Evolutionary conservation across 2,888 invertebrate species (phyloP).

Genomic region (Pandemis heparana): DNA sequence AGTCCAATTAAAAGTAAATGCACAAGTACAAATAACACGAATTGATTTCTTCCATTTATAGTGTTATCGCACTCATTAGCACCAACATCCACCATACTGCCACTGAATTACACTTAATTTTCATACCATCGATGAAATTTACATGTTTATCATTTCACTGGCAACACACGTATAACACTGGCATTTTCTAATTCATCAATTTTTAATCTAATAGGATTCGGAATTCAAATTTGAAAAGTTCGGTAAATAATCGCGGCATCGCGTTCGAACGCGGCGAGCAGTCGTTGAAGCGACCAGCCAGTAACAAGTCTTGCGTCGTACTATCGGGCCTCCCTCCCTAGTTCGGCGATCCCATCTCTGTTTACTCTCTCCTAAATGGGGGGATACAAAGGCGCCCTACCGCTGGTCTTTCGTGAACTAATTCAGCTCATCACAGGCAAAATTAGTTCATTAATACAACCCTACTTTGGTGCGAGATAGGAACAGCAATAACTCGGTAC

Average conservation of each 20-base stretch:
- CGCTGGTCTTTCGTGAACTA: constrained; percentile 60
- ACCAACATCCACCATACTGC: constrained; percentile 84
- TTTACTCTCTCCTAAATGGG: constrained; percentile 80
- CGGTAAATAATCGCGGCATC: constrained; percentile 63
- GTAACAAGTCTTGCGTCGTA: constrained; percentile 72
- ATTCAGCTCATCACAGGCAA: constrained; percentile 30
- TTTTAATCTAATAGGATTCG: constrained; percentile 54
- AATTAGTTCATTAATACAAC: constrained; percentile 28
- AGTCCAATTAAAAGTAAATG: constrained; percentile 83
- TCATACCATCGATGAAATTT: constrained; percentile 74
- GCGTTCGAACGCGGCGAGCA: constrained; percentile 53
- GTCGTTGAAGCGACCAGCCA: constrained; percentile 71
- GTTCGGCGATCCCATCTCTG: constrained; percentile 62
- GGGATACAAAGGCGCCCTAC: constrained; percentile 72
- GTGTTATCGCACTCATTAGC: constrained; percentile 83
- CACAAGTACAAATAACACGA: constrained; percentile 82
- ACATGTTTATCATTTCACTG: constrained; percentile 73
- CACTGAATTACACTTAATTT: constrained; percentile 75
- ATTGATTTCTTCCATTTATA: constrained; percentile 83
- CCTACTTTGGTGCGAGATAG: neutral
- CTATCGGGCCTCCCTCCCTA: constrained; percentile 79
- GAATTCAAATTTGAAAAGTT: constrained; percentile 66
- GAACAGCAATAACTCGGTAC: neutral
- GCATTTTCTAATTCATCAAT: constrained; percentile 50
- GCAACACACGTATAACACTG: constrained; percentile 53